phyloP scores from a whole-genome alignment of 2,113 vertebrate genomes.

The Coregonus clupeaformis region DNA sequence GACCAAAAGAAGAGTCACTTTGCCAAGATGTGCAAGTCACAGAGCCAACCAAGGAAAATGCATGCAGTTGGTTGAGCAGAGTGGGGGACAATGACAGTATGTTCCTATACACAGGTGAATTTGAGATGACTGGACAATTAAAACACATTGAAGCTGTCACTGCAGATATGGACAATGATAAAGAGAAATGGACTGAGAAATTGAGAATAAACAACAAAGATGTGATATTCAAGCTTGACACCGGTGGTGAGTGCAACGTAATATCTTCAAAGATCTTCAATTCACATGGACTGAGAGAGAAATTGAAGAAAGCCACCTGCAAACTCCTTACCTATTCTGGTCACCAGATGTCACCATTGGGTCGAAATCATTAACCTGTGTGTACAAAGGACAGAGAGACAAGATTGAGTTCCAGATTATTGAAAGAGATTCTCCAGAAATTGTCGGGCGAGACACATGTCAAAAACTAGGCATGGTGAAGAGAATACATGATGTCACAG shows the following conservation, averaged over 20 bases:
- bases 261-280: conserved; percentile 1
- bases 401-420: conserved; percentile 19
- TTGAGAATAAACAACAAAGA: conserved; percentile 12
- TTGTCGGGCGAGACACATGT: conserved; percentile 3
- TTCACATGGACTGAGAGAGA: background rate
- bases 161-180: background rate
- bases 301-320: background rate
- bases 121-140: background rate
- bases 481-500: background rate
- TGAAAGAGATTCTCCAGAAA: conserved; percentile 8
- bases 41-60: conserved; percentile 5
- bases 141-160: background rate
- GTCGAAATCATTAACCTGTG: background rate
- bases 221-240: conserved; percentile 6
- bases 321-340: conserved; percentile 6
- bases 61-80: conserved; percentile 12
- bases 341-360: conserved; percentile 19
- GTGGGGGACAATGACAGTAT: conserved; percentile 8
- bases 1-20: conserved; percentile 11
- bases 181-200: conserved; percentile 15
- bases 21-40: conserved; percentile 20
- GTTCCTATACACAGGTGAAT: conserved; percentile 7
- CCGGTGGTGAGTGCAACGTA: conserved; percentile 1
- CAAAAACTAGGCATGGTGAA: conserved; percentile 4
- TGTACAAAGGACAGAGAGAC: conserved; percentile 10